Conservation (phyloP, 2,797 vertebrate genomes). For the Borostomias antarcticus region DNA sequence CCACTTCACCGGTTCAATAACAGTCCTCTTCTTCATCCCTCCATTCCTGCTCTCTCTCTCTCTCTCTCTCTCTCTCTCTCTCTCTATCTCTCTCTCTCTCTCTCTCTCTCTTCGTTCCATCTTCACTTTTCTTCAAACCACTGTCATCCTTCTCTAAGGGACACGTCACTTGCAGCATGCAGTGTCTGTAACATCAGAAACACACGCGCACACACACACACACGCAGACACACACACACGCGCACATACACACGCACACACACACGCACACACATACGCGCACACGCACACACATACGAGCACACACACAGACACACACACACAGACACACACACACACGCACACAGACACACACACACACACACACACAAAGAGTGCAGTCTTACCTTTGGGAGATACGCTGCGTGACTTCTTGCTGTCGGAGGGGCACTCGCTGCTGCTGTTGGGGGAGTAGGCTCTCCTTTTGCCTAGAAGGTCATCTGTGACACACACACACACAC, state of each 20-base stretch:
- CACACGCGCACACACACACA: not conserved
- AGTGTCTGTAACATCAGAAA: not conserved
- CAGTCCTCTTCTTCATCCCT: constrained; percentile 19
- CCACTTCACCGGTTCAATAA: constrained; percentile 14
- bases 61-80: constrained; percentile 9
- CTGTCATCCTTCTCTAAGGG: constrained; percentile 25
- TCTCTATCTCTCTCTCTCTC: constrained; percentile 9
- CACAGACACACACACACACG: not conserved
- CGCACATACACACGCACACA: constrained; percentile 3
- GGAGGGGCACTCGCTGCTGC: constrained; percentile 91
- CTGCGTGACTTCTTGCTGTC: constrained; percentile 95
- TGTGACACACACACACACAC: constrained; percentile 59
- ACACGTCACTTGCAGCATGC: constrained; percentile 37
- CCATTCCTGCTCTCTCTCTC: not conserved
- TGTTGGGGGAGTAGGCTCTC: constrained; percentile 88
- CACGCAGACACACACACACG: not conserved
- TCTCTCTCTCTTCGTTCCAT: constrained; percentile 25
- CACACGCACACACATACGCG: constrained; percentile 9
- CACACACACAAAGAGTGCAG: constrained; percentile 8
- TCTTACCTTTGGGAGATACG: constrained; percentile 93
- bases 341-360: constrained; percentile 14
- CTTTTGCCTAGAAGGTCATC: constrained; percentile 97
- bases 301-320: not conserved
- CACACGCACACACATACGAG: not conserved
- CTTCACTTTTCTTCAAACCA: constrained; percentile 20